These are phyloP conservation scores for Cephus spinipes DNA, from an alignment of 2,888 invertebrate genomes.

Conservation along the genomic window DNA sequence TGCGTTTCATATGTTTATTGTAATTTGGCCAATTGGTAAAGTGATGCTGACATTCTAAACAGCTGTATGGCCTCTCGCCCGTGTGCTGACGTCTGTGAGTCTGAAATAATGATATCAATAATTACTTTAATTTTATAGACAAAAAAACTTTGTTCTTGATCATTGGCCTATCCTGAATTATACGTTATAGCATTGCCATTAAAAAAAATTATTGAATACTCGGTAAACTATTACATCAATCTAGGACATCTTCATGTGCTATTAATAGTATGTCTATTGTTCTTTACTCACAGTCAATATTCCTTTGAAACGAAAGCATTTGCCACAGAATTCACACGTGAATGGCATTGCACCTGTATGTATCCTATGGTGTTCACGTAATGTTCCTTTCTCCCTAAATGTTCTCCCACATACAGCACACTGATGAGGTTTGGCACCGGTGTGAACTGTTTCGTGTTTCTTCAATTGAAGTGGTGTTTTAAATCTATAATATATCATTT, in stretches of 20 bases:
- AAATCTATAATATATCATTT: slow-evolving; percentile 58
- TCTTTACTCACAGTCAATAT: slow-evolving; percentile 72
- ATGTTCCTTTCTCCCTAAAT: slow-evolving; percentile 77
- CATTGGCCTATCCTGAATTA: not conserved
- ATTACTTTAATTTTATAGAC: slow-evolving; percentile 1
- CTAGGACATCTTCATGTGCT: not conserved
- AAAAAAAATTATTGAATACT: no score
- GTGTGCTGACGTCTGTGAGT: slow-evolving; percentile 80
- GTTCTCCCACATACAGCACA: slow-evolving; percentile 73
- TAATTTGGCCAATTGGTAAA: slow-evolving; percentile 88
- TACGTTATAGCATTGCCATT: not conserved
- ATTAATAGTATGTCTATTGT: slow-evolving; percentile 3
- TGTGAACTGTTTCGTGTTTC: slow-evolving; percentile 73
- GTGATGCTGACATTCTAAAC: slow-evolving; percentile 78
- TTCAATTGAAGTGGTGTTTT: slow-evolving; percentile 71
- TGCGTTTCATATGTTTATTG: slow-evolving; percentile 84
- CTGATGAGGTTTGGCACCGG: slow-evolving; percentile 72
- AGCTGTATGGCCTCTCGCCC: slow-evolving; percentile 78
- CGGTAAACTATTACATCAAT: no score
- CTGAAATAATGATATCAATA: slow-evolving; percentile 45
- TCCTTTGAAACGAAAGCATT: slow-evolving; percentile 81
- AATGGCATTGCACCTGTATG: slow-evolving; percentile 85
- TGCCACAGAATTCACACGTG: slow-evolving; percentile 80
- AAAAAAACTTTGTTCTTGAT: not conserved
- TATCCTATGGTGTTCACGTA: slow-evolving; percentile 80